Evolutionary conservation across 2,888 invertebrate genomes (phyloP), one percentile per base, ranked within the genome.

Genomic region (Apeira syringaria): DNA sequence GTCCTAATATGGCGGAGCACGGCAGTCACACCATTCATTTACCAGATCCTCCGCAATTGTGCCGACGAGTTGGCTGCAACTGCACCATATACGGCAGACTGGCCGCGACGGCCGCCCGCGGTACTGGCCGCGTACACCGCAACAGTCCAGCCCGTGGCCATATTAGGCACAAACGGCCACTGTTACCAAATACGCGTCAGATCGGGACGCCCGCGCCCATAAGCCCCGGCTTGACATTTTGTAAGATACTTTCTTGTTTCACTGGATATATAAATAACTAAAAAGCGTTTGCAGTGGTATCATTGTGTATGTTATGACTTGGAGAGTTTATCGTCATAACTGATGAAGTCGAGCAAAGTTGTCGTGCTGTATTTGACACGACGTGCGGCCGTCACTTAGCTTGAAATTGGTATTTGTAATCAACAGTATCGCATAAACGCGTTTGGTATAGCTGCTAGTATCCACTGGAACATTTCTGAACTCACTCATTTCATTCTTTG

Each of bases 131-230:
- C 13, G 18, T 34, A 1, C 8, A 26, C 26, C 27, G 8, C 30
- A 27, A 27, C 33, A 20, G 44, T 44, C 45, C 44, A 35, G 41
- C 42, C 47, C 33, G 64, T 64, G 63, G 56, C 77, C 80, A 61
- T 77, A 74, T 68, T 59, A 45, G 76, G 72, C 43, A 53, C 67
- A 68, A 69, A 71, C 65, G 72, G 71, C 61, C 62, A 59, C 56
- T 47, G 44, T 58, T 71, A 70, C 84, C 83, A 80, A 82, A 83
- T 74, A 71, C 60, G 78, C 61, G 38, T 40, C 50, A 50, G 41
- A 24, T 59, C 66, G 54, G 59, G 66, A 64, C 72, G 59, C 64
- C 70, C 67, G 50, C 67, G 68, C 61, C 69, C 64, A n/a, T 2
- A 7, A 1, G 24, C 10, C 5, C 22, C 13, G 11, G 10, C 28